phyloP scores from a whole-genome alignment of 92 coral and sea anemone species.

The Pocillopora meandrina region DNA sequence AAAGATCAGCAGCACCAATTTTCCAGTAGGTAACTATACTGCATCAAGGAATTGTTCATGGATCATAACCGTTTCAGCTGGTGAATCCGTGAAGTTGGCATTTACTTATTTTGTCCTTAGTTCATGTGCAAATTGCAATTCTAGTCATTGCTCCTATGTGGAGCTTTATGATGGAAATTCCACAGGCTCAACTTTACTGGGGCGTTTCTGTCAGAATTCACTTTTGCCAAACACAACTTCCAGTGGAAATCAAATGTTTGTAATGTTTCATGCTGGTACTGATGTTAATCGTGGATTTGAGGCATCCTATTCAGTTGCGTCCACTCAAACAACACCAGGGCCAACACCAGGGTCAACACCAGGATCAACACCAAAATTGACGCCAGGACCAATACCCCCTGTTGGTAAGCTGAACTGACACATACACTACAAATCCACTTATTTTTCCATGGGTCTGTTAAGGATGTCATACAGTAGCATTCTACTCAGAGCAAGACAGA shows the following conservation, averaged over 20 bases:
- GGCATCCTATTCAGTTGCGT: neutral
- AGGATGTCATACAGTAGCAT: too few species aligned
- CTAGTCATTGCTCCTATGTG: neutral
- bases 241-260: slow-evolving; percentile 23
- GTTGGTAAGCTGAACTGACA: too few species aligned
- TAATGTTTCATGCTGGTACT: slow-evolving; percentile 3
- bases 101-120: slow-evolving; percentile 13
- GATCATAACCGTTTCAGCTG: slow-evolving; percentile 19
- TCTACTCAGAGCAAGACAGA: too few species aligned
- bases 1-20: slow-evolving; percentile 18
- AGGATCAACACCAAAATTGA: neutral
- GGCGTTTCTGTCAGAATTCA: slow-evolving; percentile 6
- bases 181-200: neutral
- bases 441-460: too few species aligned
- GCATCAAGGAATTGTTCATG: neutral
- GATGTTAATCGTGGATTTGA: slow-evolving; percentile 9
- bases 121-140: neutral
- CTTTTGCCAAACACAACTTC: neutral
- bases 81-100: slow-evolving; percentile 1
- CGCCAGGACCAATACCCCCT: neutral
- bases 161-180: slow-evolving; percentile 16
- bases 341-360: neutral
- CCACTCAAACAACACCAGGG: neutral
- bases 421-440: too few species aligned
- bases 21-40: neutral